phyloP scores from a whole-genome alignment of 1,140 invertebrate species.

The Cyphomyrmex costatus region DNA sequence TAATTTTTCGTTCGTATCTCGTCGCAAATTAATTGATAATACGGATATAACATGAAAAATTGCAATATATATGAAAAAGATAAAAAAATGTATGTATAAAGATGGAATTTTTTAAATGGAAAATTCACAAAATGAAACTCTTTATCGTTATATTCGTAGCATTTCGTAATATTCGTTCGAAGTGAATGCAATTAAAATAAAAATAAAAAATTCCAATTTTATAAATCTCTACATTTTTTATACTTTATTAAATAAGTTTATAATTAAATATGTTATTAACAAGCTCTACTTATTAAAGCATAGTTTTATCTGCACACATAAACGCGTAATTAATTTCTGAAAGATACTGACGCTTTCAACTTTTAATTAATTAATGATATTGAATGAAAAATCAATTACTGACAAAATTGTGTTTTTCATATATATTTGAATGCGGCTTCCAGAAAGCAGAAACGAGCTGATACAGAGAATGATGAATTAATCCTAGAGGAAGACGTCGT shows the following conservation, averaged over 20 bases:
- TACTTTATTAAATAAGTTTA: neutral
- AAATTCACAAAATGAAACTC: slow-evolving; percentile 15
- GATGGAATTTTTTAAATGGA: neutral
- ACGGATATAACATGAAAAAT: neutral
- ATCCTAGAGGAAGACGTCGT: slow-evolving; percentile 66
- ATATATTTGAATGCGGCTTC: neutral
- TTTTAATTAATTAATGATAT: neutral
- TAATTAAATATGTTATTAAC: neutral
- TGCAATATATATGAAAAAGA: neutral
- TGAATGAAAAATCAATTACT: neutral
- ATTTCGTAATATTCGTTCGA: neutral
- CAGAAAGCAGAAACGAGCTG: slow-evolving; percentile 69
- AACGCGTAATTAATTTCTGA: neutral
- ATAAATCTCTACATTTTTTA: neutral
- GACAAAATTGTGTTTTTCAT: neutral
- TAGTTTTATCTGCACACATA: neutral
- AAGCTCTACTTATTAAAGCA: neutral
- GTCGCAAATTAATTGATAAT: neutral
- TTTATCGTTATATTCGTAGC: neutral
- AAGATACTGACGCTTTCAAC: neutral
- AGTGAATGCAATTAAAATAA: slow-evolving; percentile 4
- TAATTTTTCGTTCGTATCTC: neutral
- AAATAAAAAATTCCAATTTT: neutral
- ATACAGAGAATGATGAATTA: slow-evolving; percentile 66
- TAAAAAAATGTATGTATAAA: neutral